Base-by-base conservation (phyloP, 2,113 vertebrate genomes). In the Trogon surrucura region DNA sequence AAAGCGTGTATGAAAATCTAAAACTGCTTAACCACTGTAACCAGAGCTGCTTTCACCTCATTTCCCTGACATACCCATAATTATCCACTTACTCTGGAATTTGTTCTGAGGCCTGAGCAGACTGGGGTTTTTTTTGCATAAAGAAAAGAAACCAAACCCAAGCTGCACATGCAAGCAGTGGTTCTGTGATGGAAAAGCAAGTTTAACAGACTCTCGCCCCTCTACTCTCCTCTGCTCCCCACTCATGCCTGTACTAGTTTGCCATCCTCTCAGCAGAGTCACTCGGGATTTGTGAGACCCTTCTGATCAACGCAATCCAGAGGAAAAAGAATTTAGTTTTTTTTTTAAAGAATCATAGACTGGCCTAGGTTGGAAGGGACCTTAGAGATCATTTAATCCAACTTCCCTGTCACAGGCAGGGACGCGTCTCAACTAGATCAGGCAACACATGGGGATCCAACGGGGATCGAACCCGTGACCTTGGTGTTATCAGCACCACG, bases 121-220 rank as follows among this genome's bases (percentile, higher is more conserved):
- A 48, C 8, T 2, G 10, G 10, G 41, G 41, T 0, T 26, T 66
- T 66, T 50, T 44, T 30, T 61, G 54, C 0, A 0, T 23, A 29
- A 73, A 32, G 57, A 18, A 36, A 56, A 72, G 4, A n/a, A 45
- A 53, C 6, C 13, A 25, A 51, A 34, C 16, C 41, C 83, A n/a
- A 70, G 41, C 19, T 36, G 72, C 36, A 14, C 13, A 4, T n/a
- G 45, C 6, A 26, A 38, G 32, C 71, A 48, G 29, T 3, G 19
- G n/a, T 38, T 51, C 19, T 34, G 72, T 29, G 44, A 17, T 15
- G 45, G 45, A 26, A 77, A 25, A 61, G 13, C 32, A 65, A 60
- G 13, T 80, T 58, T 34, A 44, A 54, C 26, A 62, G 56, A 9
- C 26, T 72, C 83, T 8, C 3, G 3, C 4, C 17, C 48, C 36